These are phyloP conservation scores for Mustelus asterias DNA, from an alignment of 2,113 vertebrate species.

Conservation along the genomic window DNA sequence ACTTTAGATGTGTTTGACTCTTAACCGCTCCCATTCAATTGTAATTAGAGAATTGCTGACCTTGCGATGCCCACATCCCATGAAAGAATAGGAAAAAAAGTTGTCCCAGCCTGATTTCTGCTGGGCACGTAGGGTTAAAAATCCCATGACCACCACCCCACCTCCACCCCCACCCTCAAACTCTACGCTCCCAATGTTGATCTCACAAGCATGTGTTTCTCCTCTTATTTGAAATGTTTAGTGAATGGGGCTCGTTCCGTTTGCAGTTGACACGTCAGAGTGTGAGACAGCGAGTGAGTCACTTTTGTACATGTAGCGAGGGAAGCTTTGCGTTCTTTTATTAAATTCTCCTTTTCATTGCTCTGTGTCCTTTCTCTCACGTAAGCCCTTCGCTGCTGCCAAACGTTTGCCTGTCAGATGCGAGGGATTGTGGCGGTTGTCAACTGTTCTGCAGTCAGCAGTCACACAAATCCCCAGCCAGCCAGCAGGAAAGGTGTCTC, in stretches of 20 bases:
- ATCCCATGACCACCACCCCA: too few species aligned
- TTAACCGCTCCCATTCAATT: too few species aligned
- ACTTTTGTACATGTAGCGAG: not conserved
- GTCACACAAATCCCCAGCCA: not conserved
- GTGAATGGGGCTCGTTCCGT: not conserved
- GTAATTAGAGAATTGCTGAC: too few species aligned
- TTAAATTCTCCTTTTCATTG: not conserved
- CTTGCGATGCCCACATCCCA: too few species aligned
- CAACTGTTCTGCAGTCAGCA: not conserved
- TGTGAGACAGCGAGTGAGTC: not conserved
- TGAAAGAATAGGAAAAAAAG: too few species aligned
- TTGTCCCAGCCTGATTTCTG: not conserved
- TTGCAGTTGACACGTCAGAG: not conserved
- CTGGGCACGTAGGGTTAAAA: not conserved
- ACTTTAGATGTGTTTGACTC: too few species aligned
- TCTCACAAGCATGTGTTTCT: not conserved
- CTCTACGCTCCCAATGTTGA: not conserved
- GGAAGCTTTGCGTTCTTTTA: not conserved
- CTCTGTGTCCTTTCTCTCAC: not conserved
- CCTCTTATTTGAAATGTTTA: not conserved
- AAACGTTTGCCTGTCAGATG: not conserved
- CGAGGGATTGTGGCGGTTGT: not conserved
- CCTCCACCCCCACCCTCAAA: not conserved
- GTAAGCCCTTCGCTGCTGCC: constrained; percentile 12
- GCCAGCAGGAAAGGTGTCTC: not conserved